These are phyloP conservation scores for Triplophysa rosa DNA, from an alignment of 2,113 vertebrate genomes.

Conservation along the genomic window DNA sequence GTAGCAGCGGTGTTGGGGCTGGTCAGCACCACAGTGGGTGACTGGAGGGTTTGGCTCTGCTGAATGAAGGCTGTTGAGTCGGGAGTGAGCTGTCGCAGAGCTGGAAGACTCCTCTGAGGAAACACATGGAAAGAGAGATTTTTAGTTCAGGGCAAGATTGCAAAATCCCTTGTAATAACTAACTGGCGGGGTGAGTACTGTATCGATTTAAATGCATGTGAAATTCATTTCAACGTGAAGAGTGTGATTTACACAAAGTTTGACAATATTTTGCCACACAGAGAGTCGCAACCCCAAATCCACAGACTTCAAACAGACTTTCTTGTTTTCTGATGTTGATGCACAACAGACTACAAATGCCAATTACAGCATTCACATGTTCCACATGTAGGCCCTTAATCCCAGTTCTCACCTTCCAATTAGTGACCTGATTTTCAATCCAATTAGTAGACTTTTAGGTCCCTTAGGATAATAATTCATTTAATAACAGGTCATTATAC, in stretches of 20 bases:
- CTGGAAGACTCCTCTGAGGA: slow-evolving; percentile 91
- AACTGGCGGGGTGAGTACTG: no score
- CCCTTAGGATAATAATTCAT: background rate
- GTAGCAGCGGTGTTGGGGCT: slow-evolving; percentile 58
- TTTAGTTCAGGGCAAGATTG: background rate
- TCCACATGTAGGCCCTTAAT: background rate
- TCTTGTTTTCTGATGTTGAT: no score
- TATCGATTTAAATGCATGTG: no score
- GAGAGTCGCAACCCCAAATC: no score
- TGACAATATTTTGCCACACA: no score
- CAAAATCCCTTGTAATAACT: no score
- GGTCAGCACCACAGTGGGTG: slow-evolving; percentile 76
- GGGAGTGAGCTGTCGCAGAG: slow-evolving; percentile 93
- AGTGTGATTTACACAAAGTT: no score
- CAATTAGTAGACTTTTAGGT: background rate
- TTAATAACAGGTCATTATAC: background rate
- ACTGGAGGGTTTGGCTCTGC: slow-evolving; percentile 87
- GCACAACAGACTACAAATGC: no score
- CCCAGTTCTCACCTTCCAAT: background rate
- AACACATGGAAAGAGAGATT: slow-evolving; percentile 5
- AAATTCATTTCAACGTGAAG: no score
- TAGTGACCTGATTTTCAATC: background rate
- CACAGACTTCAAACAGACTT: no score
- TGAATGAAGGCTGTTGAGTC: slow-evolving; percentile 95
- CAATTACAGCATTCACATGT: no score